Base-by-base conservation (phyloP, 1,140 invertebrate genomes). In the Drosophila kohkoa region DNA sequence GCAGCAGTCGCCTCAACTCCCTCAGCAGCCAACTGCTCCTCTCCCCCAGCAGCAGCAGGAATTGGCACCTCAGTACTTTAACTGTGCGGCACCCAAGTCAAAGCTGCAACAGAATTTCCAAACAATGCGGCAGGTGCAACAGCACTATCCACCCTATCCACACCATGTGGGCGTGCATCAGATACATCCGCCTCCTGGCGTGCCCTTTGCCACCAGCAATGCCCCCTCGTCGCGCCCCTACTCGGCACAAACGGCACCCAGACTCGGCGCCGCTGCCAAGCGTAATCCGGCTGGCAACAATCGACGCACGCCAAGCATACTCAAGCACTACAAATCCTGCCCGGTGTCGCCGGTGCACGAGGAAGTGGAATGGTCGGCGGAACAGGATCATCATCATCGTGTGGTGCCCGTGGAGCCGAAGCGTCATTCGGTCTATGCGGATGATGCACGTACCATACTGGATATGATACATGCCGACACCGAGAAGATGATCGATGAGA, bases 331-430 rank as follows among this genome's bases (percentile, higher is more conserved):
- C 71, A 95, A 95, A 78, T 95, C 95, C 5, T 94, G 95, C 77
- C 95, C 95, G 1, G 95, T 95, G 0, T 95, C 95, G 2, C 95
- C 95, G 0, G 95, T 95, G 0, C 95, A 94, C 30, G 95, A 95
- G 80, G 95, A 95, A 79, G 94, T 95, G 20, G 94, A 95, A 80
- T 95, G 95, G 93, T 94, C 91, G 0, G 77, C 72, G 1, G 82
- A 90, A 10, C 65, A 76, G 58, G 82, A 82, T 13, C 41, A 43
- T 10, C 35, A 38, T 10, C 35, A 38, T 3, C 72, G 77, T 5
- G 75, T 73, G 1, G 58, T 80, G 0, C 66, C 82, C 0, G 75
- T 58, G 0, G 91, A 92, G 30, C 88, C 91, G 0, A 92, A 92
- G 25, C 75, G 92, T 0, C 92, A 92, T 35, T 92, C 92, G 5